Evolutionary conservation across 2,888 invertebrate species (phyloP), one percentile per base, ranked within the genome.

Genomic region (Cyclophora albipunctata): DNA sequence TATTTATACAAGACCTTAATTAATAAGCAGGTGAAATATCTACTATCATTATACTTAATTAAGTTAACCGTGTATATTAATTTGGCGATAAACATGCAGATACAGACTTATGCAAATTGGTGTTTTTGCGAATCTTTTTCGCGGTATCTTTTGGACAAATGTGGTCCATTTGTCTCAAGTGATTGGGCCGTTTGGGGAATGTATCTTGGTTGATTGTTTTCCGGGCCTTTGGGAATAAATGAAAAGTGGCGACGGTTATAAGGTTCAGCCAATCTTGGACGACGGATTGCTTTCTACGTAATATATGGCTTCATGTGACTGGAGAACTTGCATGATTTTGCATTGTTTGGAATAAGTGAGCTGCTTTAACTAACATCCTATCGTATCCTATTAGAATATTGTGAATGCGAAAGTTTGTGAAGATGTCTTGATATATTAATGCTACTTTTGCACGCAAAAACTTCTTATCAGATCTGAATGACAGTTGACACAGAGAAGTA

Each of bases 121-220:
- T 34, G 35, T 42, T 50, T 53, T n/a, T 37, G 47, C 55, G 47
- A 61, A 57, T 58, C 58, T 46, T 57, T 59, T 49, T 66, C 69
- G 63, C 40, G 57, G 63, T 62, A 59, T 63, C 60, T 58, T 60
- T 55, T 60, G 68, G 76, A 78, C 62, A 66, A 68, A 86, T 85
- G 63, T 61, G 50, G 48, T 56, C 71, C 66, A 86, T 88, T 86
- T 86, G 83, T 87, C 82, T 69, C 70, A 64, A 60, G 74, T 81
- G 88, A 88, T 88, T 88, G 86, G 82, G 62, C 76, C 71, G 71
- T 74, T 75, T 69, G 64, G 66, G 74, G 75, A 78, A 75, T 81
- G 75, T 73, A 72, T 73, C 78, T 72, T 60, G 67, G 73, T 66
- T 83, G 86, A 88, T 88, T 87, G 85, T 88, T 86, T 85, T 71